Percentiles rank a stretch among this genome's conserved stretches.
phyloP scores from a whole-genome alignment of 2,113 vertebrate genomes.

The Sapayoa aenigma region DNA sequence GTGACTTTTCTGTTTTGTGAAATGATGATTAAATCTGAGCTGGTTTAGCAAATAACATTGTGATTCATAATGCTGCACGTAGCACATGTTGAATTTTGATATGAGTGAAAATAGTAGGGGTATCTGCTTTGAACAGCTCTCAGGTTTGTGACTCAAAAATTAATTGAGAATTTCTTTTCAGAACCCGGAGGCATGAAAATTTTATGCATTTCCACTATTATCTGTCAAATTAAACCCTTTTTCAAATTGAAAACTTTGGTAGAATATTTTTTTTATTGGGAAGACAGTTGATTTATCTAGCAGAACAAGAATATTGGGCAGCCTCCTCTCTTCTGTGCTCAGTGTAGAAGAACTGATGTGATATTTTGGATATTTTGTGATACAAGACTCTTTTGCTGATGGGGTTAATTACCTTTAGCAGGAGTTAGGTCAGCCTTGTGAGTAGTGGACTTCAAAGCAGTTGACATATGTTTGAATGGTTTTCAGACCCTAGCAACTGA shows the following conservation, averaged over 20 bases:
- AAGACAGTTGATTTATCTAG: not conserved
- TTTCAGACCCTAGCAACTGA: not conserved
- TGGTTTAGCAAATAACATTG: conserved; percentile 32
- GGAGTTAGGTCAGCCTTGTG: not conserved
- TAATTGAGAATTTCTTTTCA: not conserved
- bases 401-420: not conserved
- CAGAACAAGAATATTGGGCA: not conserved
- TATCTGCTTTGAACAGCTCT: conserved; percentile 9
- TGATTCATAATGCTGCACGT: not conserved
- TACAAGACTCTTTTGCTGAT: not conserved
- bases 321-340: not conserved
- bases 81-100: not conserved
- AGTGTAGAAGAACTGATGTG: not conserved
- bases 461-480: not conserved
- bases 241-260: not conserved
- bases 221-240: not conserved
- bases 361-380: not conserved
- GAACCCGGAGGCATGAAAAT: not conserved
- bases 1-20: conserved; percentile 11
- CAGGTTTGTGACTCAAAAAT: not conserved
- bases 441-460: not conserved
- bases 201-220: not conserved
- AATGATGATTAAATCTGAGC: conserved; percentile 44
- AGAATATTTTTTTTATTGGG: not conserved
- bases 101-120: conserved; percentile 10